phyloP scores from a whole-genome alignment of 92 coral and sea anemone species.

The Scolanthus callimorphus region DNA sequence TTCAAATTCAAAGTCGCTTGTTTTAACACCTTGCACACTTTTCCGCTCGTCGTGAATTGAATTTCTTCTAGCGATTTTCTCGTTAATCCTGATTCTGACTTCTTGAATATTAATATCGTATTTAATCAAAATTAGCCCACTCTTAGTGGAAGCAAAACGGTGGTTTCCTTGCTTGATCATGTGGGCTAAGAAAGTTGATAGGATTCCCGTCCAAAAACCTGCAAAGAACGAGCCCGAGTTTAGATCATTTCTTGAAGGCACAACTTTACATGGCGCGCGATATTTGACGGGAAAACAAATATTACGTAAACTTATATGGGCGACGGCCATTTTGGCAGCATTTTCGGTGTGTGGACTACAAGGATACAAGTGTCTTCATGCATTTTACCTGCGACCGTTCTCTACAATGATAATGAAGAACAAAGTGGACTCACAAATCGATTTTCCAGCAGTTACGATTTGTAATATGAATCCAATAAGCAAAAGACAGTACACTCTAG shows the following conservation, averaged over 20 bases:
- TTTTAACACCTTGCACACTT: too few relatives aligned
- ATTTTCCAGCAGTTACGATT: constrained; percentile 35
- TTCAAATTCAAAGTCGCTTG: too few relatives aligned
- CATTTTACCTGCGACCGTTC: constrained; percentile 18
- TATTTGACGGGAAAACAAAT: constrained; percentile 8
- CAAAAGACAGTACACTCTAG: constrained; percentile 2
- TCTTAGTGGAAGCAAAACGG: too few relatives aligned
- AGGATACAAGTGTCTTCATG: not conserved
- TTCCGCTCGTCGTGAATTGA: too few relatives aligned
- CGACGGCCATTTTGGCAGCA: constrained; percentile 10
- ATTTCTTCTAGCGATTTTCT: too few relatives aligned
- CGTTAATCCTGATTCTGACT: too few relatives aligned
- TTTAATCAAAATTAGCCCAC: too few relatives aligned
- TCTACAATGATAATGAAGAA: constrained; percentile 22
- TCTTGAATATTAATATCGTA: too few relatives aligned
- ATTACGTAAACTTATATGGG: constrained; percentile 20
- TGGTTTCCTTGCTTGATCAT: too few relatives aligned
- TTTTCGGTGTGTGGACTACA: constrained; percentile 10
- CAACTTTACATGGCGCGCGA: constrained; percentile 41
- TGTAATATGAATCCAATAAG: constrained; percentile 31
- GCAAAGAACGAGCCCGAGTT: constrained; percentile 2
- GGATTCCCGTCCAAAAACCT: too few relatives aligned
- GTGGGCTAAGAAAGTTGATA: too few relatives aligned
- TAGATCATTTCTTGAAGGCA: constrained; percentile 11
- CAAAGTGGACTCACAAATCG: not conserved